Percentiles rank a stretch among this genome's conserved stretches.
phyloP scores from a whole-genome alignment of 2,797 vertebrate genomes.

The Scomberomorus guttatus region DNA sequence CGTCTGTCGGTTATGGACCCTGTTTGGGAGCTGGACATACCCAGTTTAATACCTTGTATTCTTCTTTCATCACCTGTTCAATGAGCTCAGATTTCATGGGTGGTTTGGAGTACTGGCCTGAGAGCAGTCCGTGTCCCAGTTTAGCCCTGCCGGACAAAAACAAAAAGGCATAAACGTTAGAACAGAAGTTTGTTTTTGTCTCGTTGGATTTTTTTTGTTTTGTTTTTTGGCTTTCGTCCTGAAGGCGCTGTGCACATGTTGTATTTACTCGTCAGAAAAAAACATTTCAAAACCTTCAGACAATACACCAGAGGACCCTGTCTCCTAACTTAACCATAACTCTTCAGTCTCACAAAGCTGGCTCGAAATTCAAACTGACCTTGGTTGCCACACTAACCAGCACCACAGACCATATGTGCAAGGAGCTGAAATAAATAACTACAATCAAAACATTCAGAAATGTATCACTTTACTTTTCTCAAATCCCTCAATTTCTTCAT shows the following conservation, averaged over 20 bases:
- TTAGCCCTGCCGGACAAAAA: conserved; percentile 90
- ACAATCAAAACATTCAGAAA: not conserved
- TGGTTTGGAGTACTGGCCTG: conserved; percentile 97
- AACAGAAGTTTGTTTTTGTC: conserved; percentile 1
- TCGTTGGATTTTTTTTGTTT: no score
- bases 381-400: not conserved
- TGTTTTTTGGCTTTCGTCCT: not conserved
- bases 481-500: not conserved
- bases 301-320: not conserved
- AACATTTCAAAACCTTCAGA: conserved; percentile 7
- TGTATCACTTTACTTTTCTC: not conserved
- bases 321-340: not conserved
- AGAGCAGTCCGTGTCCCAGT: conserved; percentile 96
- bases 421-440: not conserved
- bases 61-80: conserved; percentile 99
- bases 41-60: conserved; percentile 95
- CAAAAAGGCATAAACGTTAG: conserved; percentile 56
- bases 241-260: not conserved
- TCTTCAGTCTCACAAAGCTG: conserved; percentile 6
- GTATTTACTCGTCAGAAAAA: not conserved
- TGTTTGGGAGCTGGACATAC: conserved; percentile 78
- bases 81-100: conserved; percentile 98
- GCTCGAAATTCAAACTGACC: not conserved
- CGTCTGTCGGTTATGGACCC: conserved; percentile 64
- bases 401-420: not conserved